Base-by-base conservation (phyloP, 2,113 vertebrate genomes). In the Cebus imitator region DNA sequence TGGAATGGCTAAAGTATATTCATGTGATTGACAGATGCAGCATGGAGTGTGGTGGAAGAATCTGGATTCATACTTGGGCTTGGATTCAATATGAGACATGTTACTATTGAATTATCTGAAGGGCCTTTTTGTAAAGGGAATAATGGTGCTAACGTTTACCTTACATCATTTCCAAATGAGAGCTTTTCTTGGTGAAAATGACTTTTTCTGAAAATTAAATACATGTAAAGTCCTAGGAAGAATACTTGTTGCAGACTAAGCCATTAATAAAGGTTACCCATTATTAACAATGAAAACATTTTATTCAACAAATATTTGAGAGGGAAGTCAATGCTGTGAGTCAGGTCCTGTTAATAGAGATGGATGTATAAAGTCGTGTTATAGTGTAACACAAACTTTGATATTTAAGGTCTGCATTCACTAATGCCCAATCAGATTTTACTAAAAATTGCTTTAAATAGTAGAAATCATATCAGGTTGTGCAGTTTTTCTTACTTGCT, bases 151-250 rank as follows among this genome's bases (percentile, higher is more conserved):
- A 90, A 57, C 1, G 52, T 50, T 21, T 90, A 45, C 18, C 6
- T 64, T 43, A 72, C 9, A 21, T 66, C 55, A 85, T 78, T 91
- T 95, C 35, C 93, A 76, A 97, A 73, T 66, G 78, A 96, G 55
- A 95, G 18, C 32, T 92, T 90, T 95, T 95, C 58, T 95, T 92
- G 89, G 57, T 93, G 86, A 89, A 92, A 96, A 78, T 78, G 43
- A 83, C 58, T 66, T n/a, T 93, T 84, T n/a, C 27, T 32, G 50
- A 50, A 87, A 94, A 78, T 78, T 79, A 68, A 90, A 76, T 91
- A 76, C 6, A 66, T 35, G 32, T 9, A 57, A 76, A 96, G 66
- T 79, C 11, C 84, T 92, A 30, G 84, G 80, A 95, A 95, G 43
- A 82, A 91, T 90, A 61, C 18, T 48, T 89, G 21, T 88, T 96